These are phyloP conservation scores for Cataglyphis altisquamis DNA, from an alignment of 2,888 invertebrate genomes.

Conservation along the genomic window DNA sequence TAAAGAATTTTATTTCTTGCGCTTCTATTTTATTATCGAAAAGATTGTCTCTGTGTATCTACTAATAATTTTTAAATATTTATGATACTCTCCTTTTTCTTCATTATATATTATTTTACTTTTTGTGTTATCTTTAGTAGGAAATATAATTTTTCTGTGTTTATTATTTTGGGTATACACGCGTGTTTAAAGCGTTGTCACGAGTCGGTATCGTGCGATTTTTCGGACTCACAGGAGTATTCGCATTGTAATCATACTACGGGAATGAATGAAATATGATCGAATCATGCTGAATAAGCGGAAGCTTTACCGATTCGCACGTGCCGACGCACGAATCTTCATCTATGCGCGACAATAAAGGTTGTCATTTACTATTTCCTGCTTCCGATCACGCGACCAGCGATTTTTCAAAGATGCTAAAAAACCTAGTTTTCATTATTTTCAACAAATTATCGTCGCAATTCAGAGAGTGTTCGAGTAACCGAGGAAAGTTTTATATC, in stretches of 20 bases:
- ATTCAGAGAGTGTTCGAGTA: neutral
- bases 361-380: constrained; percentile 41
- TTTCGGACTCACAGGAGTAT: constrained; percentile 10
- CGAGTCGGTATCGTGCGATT: neutral
- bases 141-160: neutral
- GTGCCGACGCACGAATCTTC: constrained; percentile 14
- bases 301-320: constrained; percentile 44
- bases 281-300: constrained; percentile 57
- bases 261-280: constrained; percentile 51
- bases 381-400: constrained; percentile 26
- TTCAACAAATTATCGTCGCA: neutral
- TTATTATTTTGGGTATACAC: neutral
- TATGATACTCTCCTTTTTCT: neutral
- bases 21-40: neutral
- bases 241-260: neutral
- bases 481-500: neutral
- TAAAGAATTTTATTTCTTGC: neutral
- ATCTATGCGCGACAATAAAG: constrained; percentile 7
- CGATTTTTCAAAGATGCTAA: neutral
- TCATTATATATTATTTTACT: neutral
- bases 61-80: neutral
- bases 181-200: constrained; percentile 11
- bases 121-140: neutral
- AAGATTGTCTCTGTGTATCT: neutral
- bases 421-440: neutral